Evolutionary conservation across 1,140 invertebrate species (phyloP).

Genomic region (Metopolophium dirhodum): DNA sequence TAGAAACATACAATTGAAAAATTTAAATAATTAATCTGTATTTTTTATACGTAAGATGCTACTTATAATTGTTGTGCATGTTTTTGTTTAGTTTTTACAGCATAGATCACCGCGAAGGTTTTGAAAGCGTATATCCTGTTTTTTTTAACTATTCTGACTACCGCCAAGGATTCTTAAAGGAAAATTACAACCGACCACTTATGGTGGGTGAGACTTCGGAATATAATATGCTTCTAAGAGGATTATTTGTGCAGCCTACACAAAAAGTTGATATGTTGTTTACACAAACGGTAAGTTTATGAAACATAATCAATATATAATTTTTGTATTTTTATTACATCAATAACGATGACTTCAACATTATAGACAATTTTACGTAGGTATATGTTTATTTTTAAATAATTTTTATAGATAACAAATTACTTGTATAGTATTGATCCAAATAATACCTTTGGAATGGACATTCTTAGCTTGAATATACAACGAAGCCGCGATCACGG

Average conservation of each 20-base stretch:
- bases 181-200: slow-evolving; percentile 70
- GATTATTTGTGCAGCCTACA: slow-evolving; percentile 72
- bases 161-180: slow-evolving; percentile 61
- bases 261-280: slow-evolving; percentile 71
- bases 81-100: background rate
- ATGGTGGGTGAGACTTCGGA: slow-evolving; percentile 66
- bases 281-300: slow-evolving; percentile 57
- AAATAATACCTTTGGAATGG: slow-evolving; percentile 65
- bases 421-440: slow-evolving; percentile 61
- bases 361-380: too few species aligned
- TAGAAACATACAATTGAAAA: too few species aligned
- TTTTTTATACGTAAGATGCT: too few species aligned
- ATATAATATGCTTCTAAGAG: slow-evolving; percentile 69
- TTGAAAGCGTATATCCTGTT: too few species aligned
- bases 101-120: too few species aligned
- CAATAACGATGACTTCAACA: too few species aligned
- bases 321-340: too few species aligned
- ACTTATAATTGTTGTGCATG: background rate
- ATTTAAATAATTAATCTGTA: too few species aligned
- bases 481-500: slow-evolving; percentile 90
- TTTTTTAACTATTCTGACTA: too few species aligned
- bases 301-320: background rate
- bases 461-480: slow-evolving; percentile 75
- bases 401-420: slow-evolving; percentile 62
- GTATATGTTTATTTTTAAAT: too few species aligned